These are phyloP conservation scores for Diabrotica virgifera DNA, from an alignment of 1,140 invertebrate genomes.

Conservation along the genomic window DNA sequence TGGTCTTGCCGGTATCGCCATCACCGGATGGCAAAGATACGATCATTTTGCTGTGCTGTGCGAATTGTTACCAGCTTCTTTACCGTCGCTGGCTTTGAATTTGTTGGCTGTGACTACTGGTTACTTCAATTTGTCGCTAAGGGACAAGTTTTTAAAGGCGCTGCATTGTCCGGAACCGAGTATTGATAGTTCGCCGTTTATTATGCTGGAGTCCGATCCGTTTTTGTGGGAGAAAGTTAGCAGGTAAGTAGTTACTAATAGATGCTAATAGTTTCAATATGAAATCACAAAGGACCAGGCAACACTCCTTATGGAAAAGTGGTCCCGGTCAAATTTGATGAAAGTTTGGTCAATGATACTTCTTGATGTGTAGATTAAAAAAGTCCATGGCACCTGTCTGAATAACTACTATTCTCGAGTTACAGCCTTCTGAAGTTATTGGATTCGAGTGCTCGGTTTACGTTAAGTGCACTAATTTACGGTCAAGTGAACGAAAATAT, in stretches of 20 bases:
- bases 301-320: too few relatives aligned
- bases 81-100: conserved; percentile 69
- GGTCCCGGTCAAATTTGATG: too few relatives aligned
- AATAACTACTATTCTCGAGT: too few relatives aligned
- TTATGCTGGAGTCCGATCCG: conserved; percentile 58
- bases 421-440: too few relatives aligned
- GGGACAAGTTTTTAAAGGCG: conserved; percentile 53
- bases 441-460: too few relatives aligned
- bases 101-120: conserved; percentile 60
- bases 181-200: conserved; percentile 42
- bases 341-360: too few relatives aligned
- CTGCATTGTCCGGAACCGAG: conserved; percentile 54
- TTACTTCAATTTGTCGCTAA: conserved; percentile 58
- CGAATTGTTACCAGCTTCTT: conserved; percentile 80
- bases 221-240: conserved; percentile 58
- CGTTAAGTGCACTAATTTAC: too few relatives aligned
- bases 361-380: too few relatives aligned
- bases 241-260: conserved; percentile 30
- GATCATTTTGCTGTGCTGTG: conserved; percentile 92
- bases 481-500: too few relatives aligned
- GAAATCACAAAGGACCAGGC: too few relatives aligned
- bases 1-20: conserved; percentile 62
- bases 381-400: too few relatives aligned
- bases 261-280: too few relatives aligned
- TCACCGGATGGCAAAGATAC: conserved; percentile 82